These are phyloP conservation scores for Catagonus wagneri DNA, from an alignment of 2,113 vertebrate species.

Conservation along the genomic window DNA sequence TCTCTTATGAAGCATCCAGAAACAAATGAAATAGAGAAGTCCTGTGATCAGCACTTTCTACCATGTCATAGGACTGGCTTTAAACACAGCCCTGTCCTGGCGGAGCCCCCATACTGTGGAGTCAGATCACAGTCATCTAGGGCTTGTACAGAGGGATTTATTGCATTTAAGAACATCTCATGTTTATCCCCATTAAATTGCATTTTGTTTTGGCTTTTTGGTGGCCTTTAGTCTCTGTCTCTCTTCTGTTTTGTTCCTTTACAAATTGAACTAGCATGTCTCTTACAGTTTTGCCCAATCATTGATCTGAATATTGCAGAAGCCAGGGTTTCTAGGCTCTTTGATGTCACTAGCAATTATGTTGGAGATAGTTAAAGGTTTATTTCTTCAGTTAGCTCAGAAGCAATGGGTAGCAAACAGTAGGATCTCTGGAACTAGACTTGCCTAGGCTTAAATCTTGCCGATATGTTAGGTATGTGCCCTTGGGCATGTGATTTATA, in stretches of 20 bases:
- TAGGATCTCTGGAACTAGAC: neutral
- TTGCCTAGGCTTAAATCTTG: neutral
- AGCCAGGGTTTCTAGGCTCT: neutral
- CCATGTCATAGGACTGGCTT: neutral
- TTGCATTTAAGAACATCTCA: conserved; percentile 1
- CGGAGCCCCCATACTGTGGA: neutral
- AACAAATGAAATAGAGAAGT: neutral
- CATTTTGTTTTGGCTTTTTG: conserved; percentile 69
- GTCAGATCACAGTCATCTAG: neutral
- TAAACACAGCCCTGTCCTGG: neutral
- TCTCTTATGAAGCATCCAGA: conserved; percentile 9
- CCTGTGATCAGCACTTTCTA: accelerated
- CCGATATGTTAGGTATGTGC: neutral
- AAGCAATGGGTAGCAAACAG: neutral
- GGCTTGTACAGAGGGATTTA: neutral
- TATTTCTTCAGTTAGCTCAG: neutral
- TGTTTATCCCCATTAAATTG: conserved; percentile 70
- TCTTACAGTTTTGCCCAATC: neutral
- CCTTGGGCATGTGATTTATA: neutral
- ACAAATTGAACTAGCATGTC: neutral
- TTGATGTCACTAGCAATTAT: neutral
- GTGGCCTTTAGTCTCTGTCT: conserved; percentile 3
- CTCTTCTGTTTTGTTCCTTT: conserved; percentile 45
- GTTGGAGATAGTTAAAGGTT: neutral
- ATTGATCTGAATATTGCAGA: neutral